Conservation (phyloP, 2,888 invertebrate genomes). For the Dicyrtomina minuta region DNA sequence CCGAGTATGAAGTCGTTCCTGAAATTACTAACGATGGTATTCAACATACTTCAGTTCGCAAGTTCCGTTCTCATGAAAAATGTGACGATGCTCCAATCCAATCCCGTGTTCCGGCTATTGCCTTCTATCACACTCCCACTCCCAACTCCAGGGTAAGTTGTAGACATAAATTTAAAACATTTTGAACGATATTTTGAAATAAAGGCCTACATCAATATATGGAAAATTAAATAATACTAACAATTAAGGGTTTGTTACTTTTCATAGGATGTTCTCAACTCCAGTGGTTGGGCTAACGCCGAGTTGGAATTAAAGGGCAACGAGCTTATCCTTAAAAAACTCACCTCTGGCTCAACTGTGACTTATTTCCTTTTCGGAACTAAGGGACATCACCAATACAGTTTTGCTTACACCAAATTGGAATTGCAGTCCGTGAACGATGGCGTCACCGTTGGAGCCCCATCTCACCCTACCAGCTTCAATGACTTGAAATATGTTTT, state of each 20-base stretch:
- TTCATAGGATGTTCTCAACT: slow-evolving; percentile 48
- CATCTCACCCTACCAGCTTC: slow-evolving; percentile 42
- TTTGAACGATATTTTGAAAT: too few species aligned
- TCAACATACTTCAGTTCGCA: slow-evolving; percentile 36
- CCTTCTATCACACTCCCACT: slow-evolving; percentile 44
- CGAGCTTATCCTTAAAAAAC: slow-evolving; percentile 38
- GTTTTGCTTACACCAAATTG: slow-evolving; percentile 30
- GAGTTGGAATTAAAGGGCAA: slow-evolving; percentile 44
- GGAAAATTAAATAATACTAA: too few species aligned
- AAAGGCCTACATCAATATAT: too few species aligned
- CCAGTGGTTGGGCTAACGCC: slow-evolving; percentile 43
- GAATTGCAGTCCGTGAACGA: slow-evolving; percentile 38
- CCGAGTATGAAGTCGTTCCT: slow-evolving; percentile 48
- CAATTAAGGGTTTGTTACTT: too few species aligned
- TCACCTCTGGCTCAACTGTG: slow-evolving; percentile 42
- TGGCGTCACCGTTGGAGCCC: slow-evolving; percentile 42
- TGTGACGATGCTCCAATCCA: slow-evolving; percentile 43
- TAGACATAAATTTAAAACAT: too few species aligned
- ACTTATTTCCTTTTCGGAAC: slow-evolving; percentile 48
- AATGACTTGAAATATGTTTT: slow-evolving; percentile 50
- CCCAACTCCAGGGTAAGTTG: slow-evolving; percentile 44
- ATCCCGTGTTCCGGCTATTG: slow-evolving; percentile 43
- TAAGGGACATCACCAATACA: slow-evolving; percentile 51
- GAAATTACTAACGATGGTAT: neutral
- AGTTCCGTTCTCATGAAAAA: slow-evolving; percentile 46